phyloP scores from a whole-genome alignment of 1,140 invertebrate genomes.

The Pseudomyrmex pallidus region DNA sequence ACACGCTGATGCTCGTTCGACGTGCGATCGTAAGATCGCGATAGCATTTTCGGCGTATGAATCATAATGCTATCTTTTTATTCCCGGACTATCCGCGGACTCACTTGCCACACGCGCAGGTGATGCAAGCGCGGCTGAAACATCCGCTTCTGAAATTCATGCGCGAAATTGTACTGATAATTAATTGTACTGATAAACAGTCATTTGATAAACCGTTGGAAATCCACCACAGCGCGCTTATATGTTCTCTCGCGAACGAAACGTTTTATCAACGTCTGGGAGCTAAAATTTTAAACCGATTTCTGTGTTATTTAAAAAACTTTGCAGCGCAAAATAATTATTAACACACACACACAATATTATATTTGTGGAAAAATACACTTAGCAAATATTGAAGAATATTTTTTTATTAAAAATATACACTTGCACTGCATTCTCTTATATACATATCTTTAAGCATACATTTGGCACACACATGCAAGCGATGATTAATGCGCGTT shows the following conservation, averaged over 20 bases:
- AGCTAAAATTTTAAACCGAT: no score
- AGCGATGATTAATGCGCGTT: background rate
- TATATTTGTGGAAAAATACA: no score
- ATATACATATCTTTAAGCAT: background rate
- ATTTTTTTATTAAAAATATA: no score
- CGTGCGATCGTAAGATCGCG: constrained; percentile 44
- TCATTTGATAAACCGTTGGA: background rate
- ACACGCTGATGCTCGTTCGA: constrained; percentile 12
- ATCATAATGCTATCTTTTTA: constrained; percentile 43
- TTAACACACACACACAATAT: no score
- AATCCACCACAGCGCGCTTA: no score
- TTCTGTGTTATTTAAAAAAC: no score
- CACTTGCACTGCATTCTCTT: background rate
- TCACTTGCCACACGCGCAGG: constrained; percentile 10
- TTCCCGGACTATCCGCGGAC: background rate
- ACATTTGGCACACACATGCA: background rate
- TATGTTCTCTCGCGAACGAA: no score
- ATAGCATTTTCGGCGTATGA: constrained; percentile 49
- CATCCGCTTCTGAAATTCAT: constrained; percentile 30
- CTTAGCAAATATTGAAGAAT: no score
- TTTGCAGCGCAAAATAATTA: no score
- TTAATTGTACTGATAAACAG: background rate
- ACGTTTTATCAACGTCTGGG: no score
- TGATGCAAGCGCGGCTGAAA: constrained; percentile 33
- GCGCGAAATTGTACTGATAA: background rate